Evolutionary conservation across 2,888 invertebrate species (phyloP).

Genomic region (Synergus japonicus): DNA sequence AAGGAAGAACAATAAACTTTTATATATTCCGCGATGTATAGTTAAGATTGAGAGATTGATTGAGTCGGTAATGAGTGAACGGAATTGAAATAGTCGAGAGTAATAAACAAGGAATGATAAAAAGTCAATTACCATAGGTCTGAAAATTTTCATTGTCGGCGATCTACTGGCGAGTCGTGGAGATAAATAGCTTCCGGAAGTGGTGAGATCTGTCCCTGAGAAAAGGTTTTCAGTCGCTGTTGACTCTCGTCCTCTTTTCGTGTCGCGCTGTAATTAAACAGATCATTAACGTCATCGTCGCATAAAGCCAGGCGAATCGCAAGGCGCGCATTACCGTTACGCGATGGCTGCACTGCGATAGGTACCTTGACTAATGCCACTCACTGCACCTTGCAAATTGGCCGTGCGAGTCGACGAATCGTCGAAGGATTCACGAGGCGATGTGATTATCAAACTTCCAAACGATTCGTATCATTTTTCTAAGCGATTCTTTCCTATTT

Average conservation of each 20-base stretch:
- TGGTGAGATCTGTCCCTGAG: constrained; percentile 46
- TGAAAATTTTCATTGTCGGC: constrained; percentile 9
- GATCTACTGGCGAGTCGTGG: background rate
- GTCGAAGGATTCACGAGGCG: constrained; percentile 11
- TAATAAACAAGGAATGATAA: background rate
- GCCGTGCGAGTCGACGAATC: constrained; percentile 59
- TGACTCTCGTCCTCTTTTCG: constrained; percentile 54
- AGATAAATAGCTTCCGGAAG: constrained; percentile 36
- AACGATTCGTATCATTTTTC: constrained; percentile 64
- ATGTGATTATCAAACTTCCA: constrained; percentile 61
- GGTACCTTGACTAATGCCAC: constrained; percentile 76
- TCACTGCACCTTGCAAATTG: constrained; percentile 77
- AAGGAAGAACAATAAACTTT: constrained; percentile 18
- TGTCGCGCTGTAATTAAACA: constrained; percentile 73
- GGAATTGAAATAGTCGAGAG: background rate
- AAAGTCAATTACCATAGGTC: constrained; percentile 7
- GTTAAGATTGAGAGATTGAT: background rate
- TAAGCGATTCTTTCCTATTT: constrained; percentile 44
- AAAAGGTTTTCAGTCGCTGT: constrained; percentile 47
- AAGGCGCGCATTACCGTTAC: constrained; percentile 73
- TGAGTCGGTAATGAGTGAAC: background rate
- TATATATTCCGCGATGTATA: background rate
- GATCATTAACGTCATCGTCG: constrained; percentile 74
- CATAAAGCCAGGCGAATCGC: constrained; percentile 64
- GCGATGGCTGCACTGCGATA: constrained; percentile 74